Conservation (phyloP, 2,113 vertebrate genomes). For the Strix uralensis region DNA sequence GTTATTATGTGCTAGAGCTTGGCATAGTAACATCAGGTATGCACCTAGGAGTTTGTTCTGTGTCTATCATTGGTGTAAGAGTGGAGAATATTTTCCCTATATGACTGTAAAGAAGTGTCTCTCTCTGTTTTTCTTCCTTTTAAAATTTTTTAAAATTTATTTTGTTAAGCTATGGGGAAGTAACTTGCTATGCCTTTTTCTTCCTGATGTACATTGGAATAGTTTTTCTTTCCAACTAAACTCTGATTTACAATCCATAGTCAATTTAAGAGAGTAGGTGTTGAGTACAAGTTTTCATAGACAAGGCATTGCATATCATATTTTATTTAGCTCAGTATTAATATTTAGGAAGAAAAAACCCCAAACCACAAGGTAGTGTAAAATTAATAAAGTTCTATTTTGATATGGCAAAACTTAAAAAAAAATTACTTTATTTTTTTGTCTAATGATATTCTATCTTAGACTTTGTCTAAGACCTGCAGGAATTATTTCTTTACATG, state of each 20-base stretch:
- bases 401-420: neutral
- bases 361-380: neutral
- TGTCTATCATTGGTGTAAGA: neutral
- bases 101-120: neutral
- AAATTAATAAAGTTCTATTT: neutral
- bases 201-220: neutral
- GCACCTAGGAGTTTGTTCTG: neutral
- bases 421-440: neutral
- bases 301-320: neutral
- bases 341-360: neutral
- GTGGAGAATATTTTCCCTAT: neutral
- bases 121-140: neutral
- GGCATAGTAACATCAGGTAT: neutral
- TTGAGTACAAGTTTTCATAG: neutral
- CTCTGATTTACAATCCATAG: neutral
- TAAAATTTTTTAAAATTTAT: rapidly evolving
- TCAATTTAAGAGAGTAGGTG: neutral
- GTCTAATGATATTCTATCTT: neutral
- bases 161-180: neutral
- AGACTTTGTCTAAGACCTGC: neutral
- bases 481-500: neutral
- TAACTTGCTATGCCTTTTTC: neutral
- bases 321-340: neutral
- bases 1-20: neutral
- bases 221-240: neutral